These are phyloP conservation scores for Archocentrus centrarchus DNA, from an alignment of 2,113 vertebrate genomes.

Conservation along the genomic window DNA sequence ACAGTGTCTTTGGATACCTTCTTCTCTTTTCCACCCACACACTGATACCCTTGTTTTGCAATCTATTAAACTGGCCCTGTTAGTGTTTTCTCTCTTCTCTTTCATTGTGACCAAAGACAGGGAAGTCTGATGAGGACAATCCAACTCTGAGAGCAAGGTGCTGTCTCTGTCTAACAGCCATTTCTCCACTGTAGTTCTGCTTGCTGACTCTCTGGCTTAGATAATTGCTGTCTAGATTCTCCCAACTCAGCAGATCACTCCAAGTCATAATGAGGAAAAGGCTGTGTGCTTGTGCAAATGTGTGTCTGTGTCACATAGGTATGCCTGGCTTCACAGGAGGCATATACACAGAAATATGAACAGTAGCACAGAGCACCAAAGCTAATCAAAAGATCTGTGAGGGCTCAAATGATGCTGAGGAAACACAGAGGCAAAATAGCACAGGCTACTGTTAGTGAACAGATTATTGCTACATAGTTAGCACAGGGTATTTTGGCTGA, in stretches of 20 bases:
- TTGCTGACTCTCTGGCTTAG: slow-evolving; percentile 55
- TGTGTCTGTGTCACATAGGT: background rate
- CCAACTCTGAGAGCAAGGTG: slow-evolving; percentile 48
- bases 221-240: slow-evolving; percentile 69
- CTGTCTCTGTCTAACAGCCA: slow-evolving; percentile 47
- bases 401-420: slow-evolving; percentile 8
- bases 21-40: slow-evolving; percentile 54
- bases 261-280: slow-evolving; percentile 55
- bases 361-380: slow-evolving; percentile 21
- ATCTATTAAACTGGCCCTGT: slow-evolving; percentile 66
- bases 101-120: slow-evolving; percentile 53
- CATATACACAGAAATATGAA: slow-evolving; percentile 2
- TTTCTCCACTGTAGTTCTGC: slow-evolving; percentile 25
- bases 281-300: slow-evolving; percentile 20
- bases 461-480: background rate
- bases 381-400: slow-evolving; percentile 32
- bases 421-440: background rate
- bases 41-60: slow-evolving; percentile 59
- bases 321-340: background rate
- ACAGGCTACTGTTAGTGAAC: background rate
- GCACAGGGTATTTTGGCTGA: background rate
- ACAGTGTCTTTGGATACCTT: slow-evolving; percentile 52
- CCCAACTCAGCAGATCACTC: slow-evolving; percentile 60
- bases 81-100: slow-evolving; percentile 53
- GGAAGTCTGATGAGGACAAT: slow-evolving; percentile 59